These are phyloP conservation scores for Gymnothorax reevesii DNA, from an alignment of 2,797 vertebrate species.

Conservation along the genomic window DNA sequence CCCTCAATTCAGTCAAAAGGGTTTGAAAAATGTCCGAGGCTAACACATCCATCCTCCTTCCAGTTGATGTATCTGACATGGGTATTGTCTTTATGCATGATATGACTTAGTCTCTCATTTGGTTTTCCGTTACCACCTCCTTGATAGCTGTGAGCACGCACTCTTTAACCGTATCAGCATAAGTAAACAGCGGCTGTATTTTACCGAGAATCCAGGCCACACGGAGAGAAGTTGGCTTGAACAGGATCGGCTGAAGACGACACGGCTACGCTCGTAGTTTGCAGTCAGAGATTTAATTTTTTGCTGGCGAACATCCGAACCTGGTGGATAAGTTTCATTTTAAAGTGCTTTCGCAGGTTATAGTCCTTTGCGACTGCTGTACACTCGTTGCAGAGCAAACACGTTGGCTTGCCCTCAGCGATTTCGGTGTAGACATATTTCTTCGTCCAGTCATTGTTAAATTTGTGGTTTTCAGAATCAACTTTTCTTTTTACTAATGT, in stretches of 20 bases:
- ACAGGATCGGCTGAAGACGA: not conserved
- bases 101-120: not conserved
- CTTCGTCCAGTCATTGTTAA: not conserved
- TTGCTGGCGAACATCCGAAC: too few species aligned
- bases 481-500: not conserved
- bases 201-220: not conserved
- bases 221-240: not conserved
- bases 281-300: not conserved
- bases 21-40: not conserved
- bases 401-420: not conserved
- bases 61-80: not conserved
- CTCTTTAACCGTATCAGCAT: slow-evolving; percentile 1
- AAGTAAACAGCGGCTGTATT: not conserved
- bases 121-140: not conserved
- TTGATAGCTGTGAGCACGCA: not conserved
- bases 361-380: not conserved
- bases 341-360: not conserved
- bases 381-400: not conserved
- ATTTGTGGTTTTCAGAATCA: not conserved
- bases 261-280: not conserved
- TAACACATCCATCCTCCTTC: not conserved
- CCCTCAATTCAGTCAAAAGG: not conserved
- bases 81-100: not conserved
- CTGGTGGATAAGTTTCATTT: not conserved
- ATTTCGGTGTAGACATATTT: not conserved